A percentile compares a stretch with the other conserved stretches of the same genome.
Evolutionary conservation across 1,140 invertebrate species (phyloP).

Genomic region (Drosophila willistoni): DNA sequence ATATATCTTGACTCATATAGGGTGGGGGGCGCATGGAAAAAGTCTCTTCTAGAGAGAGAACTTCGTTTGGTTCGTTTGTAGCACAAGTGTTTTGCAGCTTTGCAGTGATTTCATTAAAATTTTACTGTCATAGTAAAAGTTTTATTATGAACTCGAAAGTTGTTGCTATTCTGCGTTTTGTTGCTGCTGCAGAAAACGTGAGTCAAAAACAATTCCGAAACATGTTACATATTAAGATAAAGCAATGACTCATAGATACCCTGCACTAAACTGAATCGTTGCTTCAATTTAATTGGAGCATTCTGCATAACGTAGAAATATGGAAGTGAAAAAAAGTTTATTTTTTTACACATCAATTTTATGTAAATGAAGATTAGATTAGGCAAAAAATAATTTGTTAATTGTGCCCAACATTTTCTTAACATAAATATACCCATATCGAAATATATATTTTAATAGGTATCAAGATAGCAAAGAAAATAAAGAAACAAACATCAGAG

Average conservation of each 20-base stretch:
- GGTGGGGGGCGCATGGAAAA: not conserved
- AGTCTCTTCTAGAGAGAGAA: not conserved
- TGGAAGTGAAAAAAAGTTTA: no score
- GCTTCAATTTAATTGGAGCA: no score
- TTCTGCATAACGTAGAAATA: no score
- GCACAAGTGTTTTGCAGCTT: conserved; percentile 63
- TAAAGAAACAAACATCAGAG: conserved; percentile 35
- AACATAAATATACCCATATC: not conserved
- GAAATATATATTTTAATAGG: not conserved
- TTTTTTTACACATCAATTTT: no score
- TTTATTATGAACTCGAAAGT: conserved; percentile 67
- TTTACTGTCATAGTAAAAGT: conserved; percentile 75
- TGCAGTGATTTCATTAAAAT: conserved; percentile 76
- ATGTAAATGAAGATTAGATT: no score
- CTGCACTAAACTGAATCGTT: not conserved
- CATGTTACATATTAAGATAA: not conserved
- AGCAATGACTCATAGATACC: not conserved
- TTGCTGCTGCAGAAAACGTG: conserved; percentile 47
- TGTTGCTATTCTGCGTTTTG: conserved; percentile 29
- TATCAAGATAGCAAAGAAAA: not conserved
- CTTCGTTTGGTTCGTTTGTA: conserved; percentile 30
- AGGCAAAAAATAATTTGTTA: no score
- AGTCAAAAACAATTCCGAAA: conserved; percentile 61
- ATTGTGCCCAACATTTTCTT: no score
- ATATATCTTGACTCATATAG: not conserved